Percentiles rank a stretch among this genome's conserved stretches.
Evolutionary conservation across 2,113 vertebrate genomes (phyloP).

Genomic region (Colistium nudipinnis): DNA sequence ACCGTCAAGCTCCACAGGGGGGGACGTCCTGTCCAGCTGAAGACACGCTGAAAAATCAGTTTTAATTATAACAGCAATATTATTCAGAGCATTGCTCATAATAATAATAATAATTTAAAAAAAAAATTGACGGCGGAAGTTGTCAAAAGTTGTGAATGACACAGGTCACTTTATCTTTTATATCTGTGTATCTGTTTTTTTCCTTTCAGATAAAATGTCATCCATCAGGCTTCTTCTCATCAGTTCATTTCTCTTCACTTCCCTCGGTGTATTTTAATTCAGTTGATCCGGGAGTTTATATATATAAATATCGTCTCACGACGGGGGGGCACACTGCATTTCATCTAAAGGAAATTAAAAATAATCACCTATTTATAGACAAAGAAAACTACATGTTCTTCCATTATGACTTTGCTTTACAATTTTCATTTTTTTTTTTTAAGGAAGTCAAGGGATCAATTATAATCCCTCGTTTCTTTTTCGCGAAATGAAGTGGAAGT

Average conservation of each 20-base stretch:
- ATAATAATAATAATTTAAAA: too few species aligned
- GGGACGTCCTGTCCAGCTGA: background rate
- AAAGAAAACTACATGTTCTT: slow-evolving; percentile 63
- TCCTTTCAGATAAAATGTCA: too few species aligned
- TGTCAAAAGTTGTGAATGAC: too few species aligned
- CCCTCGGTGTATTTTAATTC: too few species aligned
- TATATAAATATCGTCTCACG: too few species aligned
- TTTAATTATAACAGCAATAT: background rate
- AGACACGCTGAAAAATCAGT: background rate
- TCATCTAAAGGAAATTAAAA: slow-evolving; percentile 83
- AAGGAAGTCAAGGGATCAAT: slow-evolving; percentile 66
- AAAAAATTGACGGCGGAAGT: too few species aligned
- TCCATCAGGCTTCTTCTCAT: too few species aligned
- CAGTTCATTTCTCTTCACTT: too few species aligned
- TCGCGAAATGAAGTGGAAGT: slow-evolving; percentile 71
- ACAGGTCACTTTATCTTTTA: too few species aligned
- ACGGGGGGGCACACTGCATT: slow-evolving; percentile 75
- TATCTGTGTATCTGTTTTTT: too few species aligned
- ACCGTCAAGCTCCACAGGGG: slow-evolving; percentile 49
- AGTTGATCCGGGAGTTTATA: too few species aligned
- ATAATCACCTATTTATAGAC: slow-evolving; percentile 83
- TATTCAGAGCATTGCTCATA: background rate
- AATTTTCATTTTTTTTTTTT: slow-evolving; percentile 53
- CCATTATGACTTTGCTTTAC: slow-evolving; percentile 57
- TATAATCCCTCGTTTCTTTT: slow-evolving; percentile 48